These are phyloP conservation scores for Pseudolaguvia tuberculata DNA, from an alignment of 2,113 vertebrate species.

Conservation along the genomic window DNA sequence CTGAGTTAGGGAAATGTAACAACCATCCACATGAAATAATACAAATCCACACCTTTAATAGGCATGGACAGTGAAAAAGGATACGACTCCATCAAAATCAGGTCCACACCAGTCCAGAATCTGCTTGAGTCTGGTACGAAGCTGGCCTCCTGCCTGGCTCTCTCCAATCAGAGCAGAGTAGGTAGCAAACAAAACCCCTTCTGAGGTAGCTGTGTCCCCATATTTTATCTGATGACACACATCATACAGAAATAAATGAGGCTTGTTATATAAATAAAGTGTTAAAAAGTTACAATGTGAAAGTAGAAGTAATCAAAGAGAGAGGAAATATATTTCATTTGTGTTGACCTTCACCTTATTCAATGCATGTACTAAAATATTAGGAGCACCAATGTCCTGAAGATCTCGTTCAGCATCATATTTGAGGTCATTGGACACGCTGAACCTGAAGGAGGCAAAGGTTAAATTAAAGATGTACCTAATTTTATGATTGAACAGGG, in stretches of 20 bases:
- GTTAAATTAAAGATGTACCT: conserved; percentile 4
- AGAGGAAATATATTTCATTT: not conserved
- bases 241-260: not conserved
- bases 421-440: conserved; percentile 96
- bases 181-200: conserved; percentile 95
- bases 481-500: not conserved
- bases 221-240: conserved; percentile 84
- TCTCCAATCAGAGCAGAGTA: conserved; percentile 97
- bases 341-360: conserved; percentile 80
- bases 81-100: conserved; percentile 95
- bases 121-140: conserved; percentile 87
- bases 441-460: conserved; percentile 78
- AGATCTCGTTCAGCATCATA: conserved; percentile 96
- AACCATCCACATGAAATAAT: not conserved
- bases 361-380: conserved; percentile 89
- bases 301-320: not conserved
- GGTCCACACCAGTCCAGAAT: conserved; percentile 94
- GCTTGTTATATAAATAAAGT: not conserved
- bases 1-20: conserved; percentile 67
- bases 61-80: conserved; percentile 61
- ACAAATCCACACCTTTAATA: not conserved
- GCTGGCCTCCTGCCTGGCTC: conserved; percentile 94
- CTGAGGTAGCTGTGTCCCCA: conserved; percentile 96
- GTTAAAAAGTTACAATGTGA: not conserved
- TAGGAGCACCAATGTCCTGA: conserved; percentile 85